These are phyloP conservation scores for Falcaria lacertinaria DNA, from an alignment of 2,888 invertebrate species.

Conservation along the genomic window DNA sequence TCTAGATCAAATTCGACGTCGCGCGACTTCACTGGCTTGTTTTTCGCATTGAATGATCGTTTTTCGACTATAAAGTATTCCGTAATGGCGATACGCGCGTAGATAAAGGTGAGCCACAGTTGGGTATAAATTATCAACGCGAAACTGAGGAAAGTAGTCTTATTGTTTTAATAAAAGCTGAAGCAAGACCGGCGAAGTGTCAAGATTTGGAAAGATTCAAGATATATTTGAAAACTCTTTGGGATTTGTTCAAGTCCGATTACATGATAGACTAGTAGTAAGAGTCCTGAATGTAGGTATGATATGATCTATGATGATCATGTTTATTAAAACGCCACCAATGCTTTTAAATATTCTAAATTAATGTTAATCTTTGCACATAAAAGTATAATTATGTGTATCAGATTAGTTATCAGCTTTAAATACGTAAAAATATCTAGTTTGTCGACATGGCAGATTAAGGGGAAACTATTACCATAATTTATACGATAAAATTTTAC, in stretches of 20 bases:
- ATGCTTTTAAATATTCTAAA: neutral
- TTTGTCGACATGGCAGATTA: too few species aligned
- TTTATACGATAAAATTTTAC: neutral
- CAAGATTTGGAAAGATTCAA: conserved; percentile 28
- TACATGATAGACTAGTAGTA: neutral
- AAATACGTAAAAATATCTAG: too few species aligned
- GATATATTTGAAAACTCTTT: conserved; percentile 33
- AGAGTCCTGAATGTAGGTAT: too few species aligned
- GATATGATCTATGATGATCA: too few species aligned
- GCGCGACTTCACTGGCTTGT: conserved; percentile 60
- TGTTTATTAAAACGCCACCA: too few species aligned
- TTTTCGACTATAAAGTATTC: conserved; percentile 55
- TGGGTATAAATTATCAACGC: conserved; percentile 36
- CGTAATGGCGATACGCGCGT: conserved; percentile 49
- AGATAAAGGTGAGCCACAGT: conserved; percentile 48
- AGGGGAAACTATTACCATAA: too few species aligned
- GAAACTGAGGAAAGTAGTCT: conserved; percentile 28
- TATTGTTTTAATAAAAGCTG: conserved; percentile 49
- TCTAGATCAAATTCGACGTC: conserved; percentile 70
- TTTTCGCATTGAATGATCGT: conserved; percentile 56
- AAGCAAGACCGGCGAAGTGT: conserved; percentile 25
- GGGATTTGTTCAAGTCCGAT: conserved; percentile 12
- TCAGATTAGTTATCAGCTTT: too few species aligned
- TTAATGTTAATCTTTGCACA: too few species aligned
- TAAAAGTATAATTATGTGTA: too few species aligned